Percentiles rank a stretch among this genome's conserved stretches.
Evolutionary conservation across 2,113 vertebrate genomes (phyloP).

Genomic region (Chionomys nivalis): DNA sequence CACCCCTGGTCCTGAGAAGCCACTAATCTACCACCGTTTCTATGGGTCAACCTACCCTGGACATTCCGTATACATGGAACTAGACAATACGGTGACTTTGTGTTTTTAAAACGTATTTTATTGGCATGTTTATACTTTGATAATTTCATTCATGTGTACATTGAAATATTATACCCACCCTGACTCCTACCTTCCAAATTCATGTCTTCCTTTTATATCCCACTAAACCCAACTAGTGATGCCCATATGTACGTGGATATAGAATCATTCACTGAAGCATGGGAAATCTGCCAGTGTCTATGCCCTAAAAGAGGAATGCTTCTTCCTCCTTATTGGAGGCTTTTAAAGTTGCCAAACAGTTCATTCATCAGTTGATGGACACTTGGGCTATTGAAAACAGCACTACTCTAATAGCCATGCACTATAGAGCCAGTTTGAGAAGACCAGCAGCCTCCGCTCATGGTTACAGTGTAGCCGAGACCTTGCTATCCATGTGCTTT

Average conservation of each 20-base stretch:
- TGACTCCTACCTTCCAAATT: background rate
- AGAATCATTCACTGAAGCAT: background rate
- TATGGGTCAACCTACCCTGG: no score
- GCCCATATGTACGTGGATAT: background rate
- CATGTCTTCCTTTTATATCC: background rate
- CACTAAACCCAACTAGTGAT: background rate
- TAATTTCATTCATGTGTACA: background rate
- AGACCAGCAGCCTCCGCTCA: background rate
- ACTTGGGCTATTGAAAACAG: background rate
- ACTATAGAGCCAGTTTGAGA: background rate
- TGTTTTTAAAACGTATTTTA: background rate
- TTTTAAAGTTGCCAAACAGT: background rate
- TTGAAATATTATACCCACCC: background rate
- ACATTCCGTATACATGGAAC: background rate
- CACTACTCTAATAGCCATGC: background rate
- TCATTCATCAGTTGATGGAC: background rate
- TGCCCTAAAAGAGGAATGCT: background rate
- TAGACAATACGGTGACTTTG: background rate
- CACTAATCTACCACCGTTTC: background rate
- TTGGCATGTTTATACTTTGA: background rate
- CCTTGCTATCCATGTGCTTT: background rate
- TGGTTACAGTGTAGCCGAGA: background rate
- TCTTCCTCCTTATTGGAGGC: background rate
- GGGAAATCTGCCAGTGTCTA: background rate
- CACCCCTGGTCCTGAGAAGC: background rate